Evolutionary conservation across 1,140 invertebrate species (phyloP).

Genomic region (Drosophila azteca): DNA sequence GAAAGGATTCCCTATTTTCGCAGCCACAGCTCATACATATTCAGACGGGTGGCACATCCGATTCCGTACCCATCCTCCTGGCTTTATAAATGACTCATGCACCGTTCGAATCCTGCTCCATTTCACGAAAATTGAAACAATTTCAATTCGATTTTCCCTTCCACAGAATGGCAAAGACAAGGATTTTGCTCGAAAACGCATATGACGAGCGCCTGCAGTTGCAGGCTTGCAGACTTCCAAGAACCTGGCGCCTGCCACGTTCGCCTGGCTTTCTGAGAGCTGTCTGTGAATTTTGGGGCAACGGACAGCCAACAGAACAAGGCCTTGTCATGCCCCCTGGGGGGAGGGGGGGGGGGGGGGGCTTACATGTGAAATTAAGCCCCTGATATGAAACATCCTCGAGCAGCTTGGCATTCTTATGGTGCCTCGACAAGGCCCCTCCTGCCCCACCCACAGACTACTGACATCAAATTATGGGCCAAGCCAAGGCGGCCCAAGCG

Average conservation of each 20-base stretch:
- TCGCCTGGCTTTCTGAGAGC: not conserved
- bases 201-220: constrained; percentile 62
- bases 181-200: constrained; percentile 62
- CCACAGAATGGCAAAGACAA: constrained; percentile 31
- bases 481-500: constrained; percentile 2
- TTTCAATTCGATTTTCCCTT: constrained; percentile 68
- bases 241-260: constrained; percentile 3
- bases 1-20: constrained; percentile 43
- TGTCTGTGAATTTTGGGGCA: constrained; percentile 10
- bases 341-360: constrained; percentile 29
- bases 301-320: constrained; percentile 9
- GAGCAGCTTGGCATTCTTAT: constrained; percentile 68
- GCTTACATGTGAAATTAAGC: constrained; percentile 68
- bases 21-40: constrained; percentile 66
- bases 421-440: constrained; percentile 38
- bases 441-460: constrained; percentile 30
- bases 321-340: constrained; percentile 9
- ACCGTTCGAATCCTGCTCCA: constrained; percentile 58
- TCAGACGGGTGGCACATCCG: constrained; percentile 59
- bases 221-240: not conserved
- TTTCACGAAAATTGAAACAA: constrained; percentile 77
- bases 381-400: constrained; percentile 71
- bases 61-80: constrained; percentile 33
- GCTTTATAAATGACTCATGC: constrained; percentile 61
- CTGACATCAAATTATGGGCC: constrained; percentile 68